phyloP scores from a whole-genome alignment of 1,140 invertebrate species.

The Goniozus legneri region DNA sequence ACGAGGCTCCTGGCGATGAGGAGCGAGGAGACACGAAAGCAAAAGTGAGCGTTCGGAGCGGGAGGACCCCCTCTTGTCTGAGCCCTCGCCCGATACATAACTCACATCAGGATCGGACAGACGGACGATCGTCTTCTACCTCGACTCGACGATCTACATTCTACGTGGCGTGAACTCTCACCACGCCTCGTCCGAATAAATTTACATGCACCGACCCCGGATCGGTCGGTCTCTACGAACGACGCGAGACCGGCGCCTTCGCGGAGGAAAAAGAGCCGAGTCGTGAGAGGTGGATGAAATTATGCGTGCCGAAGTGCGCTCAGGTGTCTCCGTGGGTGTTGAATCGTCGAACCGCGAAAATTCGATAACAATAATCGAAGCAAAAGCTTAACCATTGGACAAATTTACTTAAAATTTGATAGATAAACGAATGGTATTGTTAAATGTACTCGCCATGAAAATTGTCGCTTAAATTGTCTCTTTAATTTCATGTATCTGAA shows the following conservation, averaged over 20 bases:
- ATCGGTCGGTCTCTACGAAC: constrained; percentile 21
- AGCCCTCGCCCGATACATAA: constrained; percentile 24
- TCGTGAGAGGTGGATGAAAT: too few relatives aligned
- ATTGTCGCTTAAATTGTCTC: too few relatives aligned
- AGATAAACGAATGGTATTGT: constrained; percentile 20
- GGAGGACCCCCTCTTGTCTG: constrained; percentile 15
- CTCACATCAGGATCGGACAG: constrained; percentile 31
- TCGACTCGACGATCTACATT: constrained; percentile 22
- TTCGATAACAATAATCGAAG: background rate
- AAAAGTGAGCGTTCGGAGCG: constrained; percentile 24
- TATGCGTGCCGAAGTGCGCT: constrained; percentile 4
- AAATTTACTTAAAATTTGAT: constrained; percentile 17
- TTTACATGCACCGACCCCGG: constrained; percentile 31
- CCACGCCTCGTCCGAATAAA: constrained; percentile 42
- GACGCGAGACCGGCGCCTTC: constrained; percentile 14
- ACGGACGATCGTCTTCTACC: constrained; percentile 18
- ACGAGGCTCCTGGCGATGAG: too few relatives aligned
- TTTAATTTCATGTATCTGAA: too few relatives aligned
- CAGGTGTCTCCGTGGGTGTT: background rate
- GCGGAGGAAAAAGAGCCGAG: background rate
- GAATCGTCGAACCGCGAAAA: background rate
- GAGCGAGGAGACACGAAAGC: constrained; percentile 14
- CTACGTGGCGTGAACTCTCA: constrained; percentile 18
- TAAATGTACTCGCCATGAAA: too few relatives aligned
- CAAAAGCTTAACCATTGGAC: constrained; percentile 20